Conservation (phyloP, 2,113 vertebrate species). For the Pantherophis guttatus region DNA sequence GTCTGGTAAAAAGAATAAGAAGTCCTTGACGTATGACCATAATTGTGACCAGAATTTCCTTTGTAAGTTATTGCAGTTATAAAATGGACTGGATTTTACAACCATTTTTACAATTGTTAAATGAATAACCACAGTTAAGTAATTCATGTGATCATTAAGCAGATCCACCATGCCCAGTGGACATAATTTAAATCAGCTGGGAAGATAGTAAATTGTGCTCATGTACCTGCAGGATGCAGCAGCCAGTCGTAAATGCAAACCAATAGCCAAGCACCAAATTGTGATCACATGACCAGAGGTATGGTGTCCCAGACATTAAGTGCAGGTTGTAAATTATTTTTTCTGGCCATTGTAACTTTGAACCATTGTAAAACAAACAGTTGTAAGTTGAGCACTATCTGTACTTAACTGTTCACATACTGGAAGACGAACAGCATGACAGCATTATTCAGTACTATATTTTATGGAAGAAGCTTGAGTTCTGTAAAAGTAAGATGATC, state of each 20-base stretch:
- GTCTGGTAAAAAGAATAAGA: not conserved
- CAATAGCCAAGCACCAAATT: not conserved
- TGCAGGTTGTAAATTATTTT: not conserved
- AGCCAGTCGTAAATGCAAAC: not conserved
- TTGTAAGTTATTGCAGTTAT: not conserved
- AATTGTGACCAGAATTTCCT: not conserved
- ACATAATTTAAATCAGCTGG: not conserved
- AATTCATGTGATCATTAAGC: not conserved
- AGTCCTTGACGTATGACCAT: not conserved
- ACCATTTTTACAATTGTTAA: not conserved
- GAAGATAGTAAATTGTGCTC: not conserved
- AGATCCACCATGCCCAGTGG: not conserved
- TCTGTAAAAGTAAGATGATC: slow-evolving; percentile 29
- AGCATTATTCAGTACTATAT: slow-evolving; percentile 21
- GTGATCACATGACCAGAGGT: not conserved
- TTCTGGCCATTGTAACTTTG: not conserved
- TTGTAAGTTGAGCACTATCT: not conserved
- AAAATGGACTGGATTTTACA: not conserved
- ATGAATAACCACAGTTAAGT: not conserved
- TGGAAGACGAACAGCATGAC: slow-evolving; percentile 1
- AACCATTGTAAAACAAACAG: not conserved
- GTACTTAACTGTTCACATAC: not conserved
- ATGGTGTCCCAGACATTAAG: not conserved
- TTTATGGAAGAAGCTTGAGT: slow-evolving; percentile 1
- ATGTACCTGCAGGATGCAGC: not conserved